A percentile compares a stretch with the other conserved stretches of the same genome.
These are phyloP conservation scores for Epsilonema sp. DNA, from an alignment of 2,888 invertebrate genomes.

Conservation along the genomic window DNA sequence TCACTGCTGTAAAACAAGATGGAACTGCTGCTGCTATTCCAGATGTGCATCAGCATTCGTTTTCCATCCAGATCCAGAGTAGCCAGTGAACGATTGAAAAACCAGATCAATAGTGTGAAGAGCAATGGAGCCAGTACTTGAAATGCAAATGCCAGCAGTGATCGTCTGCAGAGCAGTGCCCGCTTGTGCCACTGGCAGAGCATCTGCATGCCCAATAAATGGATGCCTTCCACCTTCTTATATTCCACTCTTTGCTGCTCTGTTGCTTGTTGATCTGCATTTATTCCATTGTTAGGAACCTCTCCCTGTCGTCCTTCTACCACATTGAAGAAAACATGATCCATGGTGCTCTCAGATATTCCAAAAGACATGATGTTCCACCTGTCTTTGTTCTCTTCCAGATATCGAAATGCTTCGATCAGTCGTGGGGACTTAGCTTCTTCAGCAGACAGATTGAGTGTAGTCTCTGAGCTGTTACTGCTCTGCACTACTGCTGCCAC, in stretches of 20 bases:
- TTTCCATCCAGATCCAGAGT: too few relatives aligned
- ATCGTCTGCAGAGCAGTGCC: neutral
- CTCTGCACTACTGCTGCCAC: neutral
- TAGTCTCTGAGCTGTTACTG: neutral
- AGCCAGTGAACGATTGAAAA: too few relatives aligned
- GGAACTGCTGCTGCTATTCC: too few relatives aligned
- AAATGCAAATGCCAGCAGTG: neutral
- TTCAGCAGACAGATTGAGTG: neutral
- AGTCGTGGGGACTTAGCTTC: neutral
- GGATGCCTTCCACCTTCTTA: neutral
- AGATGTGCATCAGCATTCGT: too few relatives aligned
- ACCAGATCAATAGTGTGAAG: neutral
- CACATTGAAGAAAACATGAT: neutral
- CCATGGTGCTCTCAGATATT: neutral
- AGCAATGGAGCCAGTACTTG: conserved; percentile 1
- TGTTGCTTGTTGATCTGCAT: too few relatives aligned
- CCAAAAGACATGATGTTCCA: neutral
- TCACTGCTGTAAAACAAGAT: too few relatives aligned
- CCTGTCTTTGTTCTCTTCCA: neutral
- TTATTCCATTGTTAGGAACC: neutral
- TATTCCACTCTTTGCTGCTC: neutral
- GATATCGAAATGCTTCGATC: neutral
- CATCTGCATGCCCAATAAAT: neutral
- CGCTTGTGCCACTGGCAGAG: neutral
- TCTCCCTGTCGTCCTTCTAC: neutral